These are phyloP conservation scores for Stigmatopora argus DNA, from an alignment of 2,113 vertebrate genomes.

Conservation along the genomic window DNA sequence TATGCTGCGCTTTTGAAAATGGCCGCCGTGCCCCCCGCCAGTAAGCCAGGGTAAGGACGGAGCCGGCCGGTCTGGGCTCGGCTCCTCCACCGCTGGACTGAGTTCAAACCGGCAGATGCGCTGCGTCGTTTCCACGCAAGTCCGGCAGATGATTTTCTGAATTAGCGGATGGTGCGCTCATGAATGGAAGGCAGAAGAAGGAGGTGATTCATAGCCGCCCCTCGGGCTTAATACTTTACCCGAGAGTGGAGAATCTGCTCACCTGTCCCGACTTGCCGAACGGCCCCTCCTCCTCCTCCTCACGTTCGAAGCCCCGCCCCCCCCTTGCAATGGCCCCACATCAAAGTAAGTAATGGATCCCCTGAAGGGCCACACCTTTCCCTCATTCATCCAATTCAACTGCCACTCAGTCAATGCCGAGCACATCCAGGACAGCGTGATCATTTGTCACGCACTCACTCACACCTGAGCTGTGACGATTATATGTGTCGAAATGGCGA, in stretches of 20 bases:
- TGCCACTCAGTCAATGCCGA: conserved; percentile 32
- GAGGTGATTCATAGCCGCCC: conserved; percentile 49
- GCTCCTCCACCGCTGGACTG: conserved; percentile 2
- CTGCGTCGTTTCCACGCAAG: conserved; percentile 30
- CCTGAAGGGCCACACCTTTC: conserved; percentile 60
- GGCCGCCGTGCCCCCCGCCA: conserved; percentile 33
- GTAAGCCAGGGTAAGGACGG: neutral
- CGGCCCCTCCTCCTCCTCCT: neutral
- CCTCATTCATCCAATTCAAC: conserved; percentile 47
- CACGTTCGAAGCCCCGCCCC: conserved; percentile 2
- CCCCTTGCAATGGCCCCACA: conserved; percentile 46
- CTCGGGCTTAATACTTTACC: conserved; percentile 53
- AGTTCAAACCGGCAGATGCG: conserved; percentile 37
- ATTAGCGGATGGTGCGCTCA: conserved; percentile 11
- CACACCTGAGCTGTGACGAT: too few species aligned
- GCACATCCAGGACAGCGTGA: conserved; percentile 26
- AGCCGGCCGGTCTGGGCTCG: neutral
- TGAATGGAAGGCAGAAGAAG: conserved; percentile 28
- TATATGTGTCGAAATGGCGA: neutral
- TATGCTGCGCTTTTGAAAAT: conserved; percentile 65
- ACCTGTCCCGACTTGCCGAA: conserved; percentile 64
- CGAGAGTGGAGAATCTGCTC: conserved; percentile 51
- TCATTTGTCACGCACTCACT: conserved; percentile 39
- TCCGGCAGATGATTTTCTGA: conserved; percentile 25
- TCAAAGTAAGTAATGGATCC: conserved; percentile 73